Evolutionary conservation across 2,888 invertebrate genomes (phyloP).

Genomic region (Metacarcinus magister): DNA sequence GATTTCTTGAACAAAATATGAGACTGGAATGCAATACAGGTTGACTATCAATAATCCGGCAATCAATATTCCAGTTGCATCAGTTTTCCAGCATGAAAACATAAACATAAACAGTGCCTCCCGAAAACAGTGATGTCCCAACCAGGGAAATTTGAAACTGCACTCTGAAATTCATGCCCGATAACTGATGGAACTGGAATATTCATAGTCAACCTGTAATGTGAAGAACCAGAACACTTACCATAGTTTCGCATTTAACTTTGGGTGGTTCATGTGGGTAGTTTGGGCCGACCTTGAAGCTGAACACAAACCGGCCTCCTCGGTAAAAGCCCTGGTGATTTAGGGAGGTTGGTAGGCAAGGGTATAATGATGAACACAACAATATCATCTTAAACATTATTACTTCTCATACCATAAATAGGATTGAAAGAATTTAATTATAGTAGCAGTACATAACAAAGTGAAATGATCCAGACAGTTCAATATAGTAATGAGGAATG

Average conservation of each 20-base stretch:
- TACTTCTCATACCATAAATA: background rate
- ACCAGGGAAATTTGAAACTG: too few relatives aligned
- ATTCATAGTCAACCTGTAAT: background rate
- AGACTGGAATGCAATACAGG: too few relatives aligned
- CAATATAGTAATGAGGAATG: background rate
- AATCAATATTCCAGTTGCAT: too few relatives aligned
- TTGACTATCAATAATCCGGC: too few relatives aligned
- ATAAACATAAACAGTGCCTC: too few relatives aligned
- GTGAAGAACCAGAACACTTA: conserved; percentile 52
- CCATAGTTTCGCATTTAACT: conserved; percentile 92
- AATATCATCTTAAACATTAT: background rate
- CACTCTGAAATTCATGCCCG: too few relatives aligned
- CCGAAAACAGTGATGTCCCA: too few relatives aligned
- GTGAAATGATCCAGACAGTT: background rate
- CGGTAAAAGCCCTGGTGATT: conserved; percentile 92
- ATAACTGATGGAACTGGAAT: too few relatives aligned
- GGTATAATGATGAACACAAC: background rate
- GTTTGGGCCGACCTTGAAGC: conserved; percentile 98
- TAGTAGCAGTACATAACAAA: background rate
- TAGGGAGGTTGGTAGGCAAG: background rate
- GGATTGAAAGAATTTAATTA: background rate
- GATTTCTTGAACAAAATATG: too few relatives aligned
- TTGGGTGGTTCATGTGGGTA: conserved; percentile 99
- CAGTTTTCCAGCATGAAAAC: too few relatives aligned
- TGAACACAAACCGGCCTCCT: conserved; percentile 97